Evolutionary conservation across 2,797 vertebrate genomes (phyloP), one percentile per base, ranked within the genome.

Genomic region (Limosa lapponica): DNA sequence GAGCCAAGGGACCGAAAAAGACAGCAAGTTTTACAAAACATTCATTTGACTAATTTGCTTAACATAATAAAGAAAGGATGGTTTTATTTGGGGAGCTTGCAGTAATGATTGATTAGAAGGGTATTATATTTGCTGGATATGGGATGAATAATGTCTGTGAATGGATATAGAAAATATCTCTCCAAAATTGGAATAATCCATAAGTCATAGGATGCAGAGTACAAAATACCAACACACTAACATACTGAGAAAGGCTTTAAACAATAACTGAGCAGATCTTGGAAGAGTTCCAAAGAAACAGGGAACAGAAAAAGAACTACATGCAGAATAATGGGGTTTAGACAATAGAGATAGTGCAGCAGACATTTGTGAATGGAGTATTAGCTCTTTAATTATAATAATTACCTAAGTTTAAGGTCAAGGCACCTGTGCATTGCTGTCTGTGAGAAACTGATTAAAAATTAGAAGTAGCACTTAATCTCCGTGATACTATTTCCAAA

Each of bases 331-430:
- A 98, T 96, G 94, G 94, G 79, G 54, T 95, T 96, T 95, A 98
- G 94, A 98, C 95, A 98, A 97, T 97, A 97, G 91, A 94, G 93
- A 92, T 54, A 81, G 95, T 93, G 65, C 95, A 92, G 97, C 93
- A 97, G 94, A 95, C 72, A 72, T 96, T 97, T 90, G 36, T 70
- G 96, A 97, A 96, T 95, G 96, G 94, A 85, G 88, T 95, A 97
- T 97, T 93, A 97, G 97, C 90, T 93, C 90, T 96, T 97, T 97
- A 97, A 97, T 98, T 97, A 97, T 95, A 95, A 94, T 98, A 97
- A 98, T 97, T 96, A 97, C 96, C 91, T 49, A 98, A 97, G 97
- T 98, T 98, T 97, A 98, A 97, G 97, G 98, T 98, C 97, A 98
- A 98, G 95, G 95, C 96, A 97, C 96, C 94, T 97, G 95, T 97